phyloP scores from a whole-genome alignment of 1,140 invertebrate species.

The Phymastichus coffea region DNA sequence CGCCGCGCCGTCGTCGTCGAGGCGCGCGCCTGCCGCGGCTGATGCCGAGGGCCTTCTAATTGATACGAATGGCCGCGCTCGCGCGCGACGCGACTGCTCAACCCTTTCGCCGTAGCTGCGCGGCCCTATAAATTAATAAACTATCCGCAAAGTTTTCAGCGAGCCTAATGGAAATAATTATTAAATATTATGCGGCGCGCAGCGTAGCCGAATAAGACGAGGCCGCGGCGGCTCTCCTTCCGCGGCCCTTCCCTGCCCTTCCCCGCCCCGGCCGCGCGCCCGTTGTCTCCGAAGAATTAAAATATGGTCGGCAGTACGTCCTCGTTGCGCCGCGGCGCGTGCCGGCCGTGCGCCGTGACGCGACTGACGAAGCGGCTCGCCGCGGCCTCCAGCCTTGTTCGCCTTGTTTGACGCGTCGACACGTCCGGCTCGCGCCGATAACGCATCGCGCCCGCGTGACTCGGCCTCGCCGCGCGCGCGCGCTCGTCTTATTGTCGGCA shows the following conservation, averaged over 20 bases:
- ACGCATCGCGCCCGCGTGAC: conserved; percentile 26
- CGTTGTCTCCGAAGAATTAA: conserved; percentile 57
- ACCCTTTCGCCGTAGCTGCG: conserved; percentile 54
- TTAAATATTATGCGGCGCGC: conserved; percentile 57
- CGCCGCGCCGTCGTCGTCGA: no score
- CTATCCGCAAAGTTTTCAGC: conserved; percentile 58
- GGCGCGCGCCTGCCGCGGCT: neutral
- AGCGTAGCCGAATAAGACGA: conserved; percentile 42
- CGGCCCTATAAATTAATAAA: conserved; percentile 60
- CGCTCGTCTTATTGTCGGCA: conserved; percentile 43
- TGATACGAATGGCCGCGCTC: conserved; percentile 49
- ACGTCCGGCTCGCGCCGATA: conserved; percentile 13
- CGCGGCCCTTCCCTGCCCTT: no score
- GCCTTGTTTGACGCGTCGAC: no score
- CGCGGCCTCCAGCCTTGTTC: neutral
- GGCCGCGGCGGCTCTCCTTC: conserved; percentile 35
- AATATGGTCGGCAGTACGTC: conserved; percentile 56
- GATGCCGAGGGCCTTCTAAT: no score
- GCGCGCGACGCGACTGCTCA: conserved; percentile 36
- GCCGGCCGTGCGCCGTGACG: conserved; percentile 44
- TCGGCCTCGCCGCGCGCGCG: conserved; percentile 12
- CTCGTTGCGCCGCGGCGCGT: conserved; percentile 44
- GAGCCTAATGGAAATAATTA: conserved; percentile 60
- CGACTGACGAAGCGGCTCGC: conserved; percentile 50
- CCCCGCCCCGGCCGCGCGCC: conserved; percentile 34